Evolutionary conservation across 2,888 invertebrate genomes (phyloP).

Genomic region (Neoascia interrupta): DNA sequence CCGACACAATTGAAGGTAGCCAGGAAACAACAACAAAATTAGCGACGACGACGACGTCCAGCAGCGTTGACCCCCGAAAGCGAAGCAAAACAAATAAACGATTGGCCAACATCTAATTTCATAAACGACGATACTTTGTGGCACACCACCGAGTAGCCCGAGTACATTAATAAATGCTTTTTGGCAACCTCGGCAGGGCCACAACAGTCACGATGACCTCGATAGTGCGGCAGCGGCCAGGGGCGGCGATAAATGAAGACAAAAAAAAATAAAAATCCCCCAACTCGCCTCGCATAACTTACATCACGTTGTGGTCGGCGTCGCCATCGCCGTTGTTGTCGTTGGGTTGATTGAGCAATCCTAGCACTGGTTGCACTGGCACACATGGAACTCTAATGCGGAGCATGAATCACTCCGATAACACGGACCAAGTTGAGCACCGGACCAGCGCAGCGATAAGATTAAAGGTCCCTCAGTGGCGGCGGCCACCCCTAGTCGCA

Average conservation of each 20-base stretch:
- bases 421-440: background rate
- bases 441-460: slow-evolving; percentile 29
- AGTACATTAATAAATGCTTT: slow-evolving; percentile 55
- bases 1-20: slow-evolving; percentile 41
- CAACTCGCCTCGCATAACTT: slow-evolving; percentile 25
- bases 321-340: no score
- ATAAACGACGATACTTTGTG: slow-evolving; percentile 48
- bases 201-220: slow-evolving; percentile 50
- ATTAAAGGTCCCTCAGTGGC: slow-evolving; percentile 4
- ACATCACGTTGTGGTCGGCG: slow-evolving; percentile 49
- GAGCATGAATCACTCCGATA: slow-evolving; percentile 29
- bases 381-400: background rate
- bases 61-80: slow-evolving; percentile 37
- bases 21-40: slow-evolving; percentile 7
- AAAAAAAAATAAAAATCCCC: no score
- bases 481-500: background rate
- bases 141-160: slow-evolving; percentile 46
- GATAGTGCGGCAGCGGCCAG: slow-evolving; percentile 14
- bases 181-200: slow-evolving; percentile 63
- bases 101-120: slow-evolving; percentile 59
- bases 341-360: background rate
- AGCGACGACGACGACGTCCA: slow-evolving; percentile 31
- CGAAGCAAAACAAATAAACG: slow-evolving; percentile 22
- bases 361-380: slow-evolving; percentile 30
- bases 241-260: background rate